Base-by-base conservation (phyloP, 2,113 vertebrate genomes). In the Gasterosteus nipponicus region DNA sequence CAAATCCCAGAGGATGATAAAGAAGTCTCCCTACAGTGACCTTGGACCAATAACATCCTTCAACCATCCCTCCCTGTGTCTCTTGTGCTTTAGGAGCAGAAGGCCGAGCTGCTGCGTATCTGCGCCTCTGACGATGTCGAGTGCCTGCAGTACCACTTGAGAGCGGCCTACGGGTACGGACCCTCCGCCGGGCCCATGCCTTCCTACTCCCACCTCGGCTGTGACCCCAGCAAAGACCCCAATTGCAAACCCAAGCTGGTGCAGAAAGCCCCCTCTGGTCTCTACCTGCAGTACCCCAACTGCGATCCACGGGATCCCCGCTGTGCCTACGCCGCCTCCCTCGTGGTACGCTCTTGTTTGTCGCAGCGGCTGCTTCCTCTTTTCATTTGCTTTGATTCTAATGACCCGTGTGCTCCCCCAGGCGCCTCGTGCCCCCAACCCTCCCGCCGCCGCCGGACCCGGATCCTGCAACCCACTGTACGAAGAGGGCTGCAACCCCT, bases 81-180 rank as follows among this genome's bases (percentile, higher is more conserved):
- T 22, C 0, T 58, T 16, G 0, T 61, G 4, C 5, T 72, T 29
- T 60, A 93, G 84, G 91, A 95, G 81, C 93, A 95, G 87, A 93
- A 92, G 81, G 75, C 92, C 0, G 94, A 95, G 84, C 90, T 95
- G 49, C 81, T 95, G 87, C 91, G 93, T 7, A 93, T 95, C 87
- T 95, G 94, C 44, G 58, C 88, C 0, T 4, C 92, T 1, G 92
- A 95, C 0, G 94, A 95, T 19, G 88, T 91, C 0, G 94, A 95
- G 84, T 95, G 94, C 80, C 84, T 95, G 31, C 94, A 95, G 91
- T 95, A 94, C 77, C 94, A 95, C 77, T 80, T 95, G 60, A 93
- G 87, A 56, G 94, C 93, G 0, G 93, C 94, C 42, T 86, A 87
- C 9, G 94, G 94, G 18, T 68, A 94, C 73, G 39, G 49, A 1